These are phyloP conservation scores for Lepas anatifera DNA, from an alignment of 2,888 invertebrate species.

Conservation along the genomic window DNA sequence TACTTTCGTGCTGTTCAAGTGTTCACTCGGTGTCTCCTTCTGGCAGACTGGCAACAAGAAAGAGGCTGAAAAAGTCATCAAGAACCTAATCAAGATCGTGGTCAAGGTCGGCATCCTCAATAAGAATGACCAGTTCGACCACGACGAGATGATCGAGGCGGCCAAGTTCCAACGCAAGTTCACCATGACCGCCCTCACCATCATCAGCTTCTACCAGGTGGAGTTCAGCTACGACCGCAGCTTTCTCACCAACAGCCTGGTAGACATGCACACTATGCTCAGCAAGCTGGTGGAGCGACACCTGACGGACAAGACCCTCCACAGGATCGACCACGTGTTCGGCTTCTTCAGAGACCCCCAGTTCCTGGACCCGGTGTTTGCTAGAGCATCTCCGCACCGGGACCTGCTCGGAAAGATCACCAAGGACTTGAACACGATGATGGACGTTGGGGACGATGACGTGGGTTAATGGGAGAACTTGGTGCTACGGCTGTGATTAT, in stretches of 20 bases:
- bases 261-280: conserved; percentile 63
- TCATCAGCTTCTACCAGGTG: conserved; percentile 50
- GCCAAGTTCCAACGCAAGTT: conserved; percentile 41
- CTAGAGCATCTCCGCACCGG: conserved; percentile 47
- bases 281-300: conserved; percentile 62
- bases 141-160: conserved; percentile 48
- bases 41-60: conserved; percentile 58
- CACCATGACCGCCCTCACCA: conserved; percentile 73
- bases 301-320: conserved; percentile 69
- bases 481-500: background rate
- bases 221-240: conserved; percentile 39
- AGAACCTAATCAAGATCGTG: conserved; percentile 91
- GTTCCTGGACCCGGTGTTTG: conserved; percentile 52
- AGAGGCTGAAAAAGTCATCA: conserved; percentile 87
- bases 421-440: conserved; percentile 46
- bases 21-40: too few species aligned
- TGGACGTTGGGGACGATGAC: background rate
- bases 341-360: conserved; percentile 48
- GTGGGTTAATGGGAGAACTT: background rate
- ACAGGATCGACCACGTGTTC: conserved; percentile 66
- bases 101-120: conserved; percentile 65
- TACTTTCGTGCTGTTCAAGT: too few species aligned
- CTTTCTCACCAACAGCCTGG: conserved; percentile 40
- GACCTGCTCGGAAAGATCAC: conserved; percentile 51
- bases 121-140: conserved; percentile 63